Percentiles rank a stretch among this genome's conserved stretches.
phyloP scores from a whole-genome alignment of 1,140 invertebrate genomes.

The Drosophila teissieri region DNA sequence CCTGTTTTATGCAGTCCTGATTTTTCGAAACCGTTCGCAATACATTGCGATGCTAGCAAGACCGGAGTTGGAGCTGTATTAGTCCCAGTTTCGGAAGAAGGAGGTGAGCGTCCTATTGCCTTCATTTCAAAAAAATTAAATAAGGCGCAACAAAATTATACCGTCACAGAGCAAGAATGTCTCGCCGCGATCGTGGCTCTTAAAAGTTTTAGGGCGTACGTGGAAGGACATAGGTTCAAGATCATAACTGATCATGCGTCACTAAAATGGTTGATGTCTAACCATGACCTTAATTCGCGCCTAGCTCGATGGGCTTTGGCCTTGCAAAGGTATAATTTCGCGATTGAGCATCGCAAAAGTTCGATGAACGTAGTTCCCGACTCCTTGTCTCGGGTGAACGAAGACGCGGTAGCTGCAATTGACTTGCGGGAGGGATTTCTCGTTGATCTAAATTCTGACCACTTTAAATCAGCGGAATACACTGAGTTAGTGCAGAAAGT shows the following conservation, averaged over 20 bases:
- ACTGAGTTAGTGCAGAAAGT: neutral
- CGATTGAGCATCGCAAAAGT: too few relatives aligned
- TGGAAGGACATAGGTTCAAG: too few relatives aligned
- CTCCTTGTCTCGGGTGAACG: too few relatives aligned
- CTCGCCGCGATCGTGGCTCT: neutral
- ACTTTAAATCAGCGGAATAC: too few relatives aligned
- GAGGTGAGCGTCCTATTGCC: neutral
- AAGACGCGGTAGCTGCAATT: neutral
- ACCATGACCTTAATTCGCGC: neutral
- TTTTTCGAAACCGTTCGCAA: conserved; percentile 1
- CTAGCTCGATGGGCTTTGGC: too few relatives aligned
- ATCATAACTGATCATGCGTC: too few relatives aligned
- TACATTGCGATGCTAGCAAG: conserved; percentile 1
- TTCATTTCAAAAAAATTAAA: neutral
- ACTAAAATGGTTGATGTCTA: too few relatives aligned
- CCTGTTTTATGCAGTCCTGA: neutral
- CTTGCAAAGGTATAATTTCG: too few relatives aligned
- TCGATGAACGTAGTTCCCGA: too few relatives aligned
- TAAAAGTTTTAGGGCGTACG: too few relatives aligned
- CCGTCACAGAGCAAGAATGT: neutral
- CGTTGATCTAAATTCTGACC: too few relatives aligned
- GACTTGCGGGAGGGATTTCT: too few relatives aligned
- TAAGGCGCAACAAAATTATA: neutral
- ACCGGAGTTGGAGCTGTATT: neutral
- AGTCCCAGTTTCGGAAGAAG: neutral